phyloP scores from a whole-genome alignment of 2,888 invertebrate genomes.

The Cantharis lateralis region DNA sequence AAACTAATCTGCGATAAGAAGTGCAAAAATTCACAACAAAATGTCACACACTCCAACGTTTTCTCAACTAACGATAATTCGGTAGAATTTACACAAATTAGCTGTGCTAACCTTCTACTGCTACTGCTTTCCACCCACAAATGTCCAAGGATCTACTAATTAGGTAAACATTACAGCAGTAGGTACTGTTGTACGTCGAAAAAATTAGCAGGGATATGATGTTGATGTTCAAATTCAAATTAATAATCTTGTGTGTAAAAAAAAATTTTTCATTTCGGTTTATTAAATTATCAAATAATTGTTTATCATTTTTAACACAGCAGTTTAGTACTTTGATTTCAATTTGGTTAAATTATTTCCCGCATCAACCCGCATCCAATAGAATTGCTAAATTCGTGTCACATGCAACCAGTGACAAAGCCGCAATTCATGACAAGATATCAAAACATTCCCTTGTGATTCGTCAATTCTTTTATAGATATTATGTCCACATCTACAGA shows the following conservation, averaged over 20 bases:
- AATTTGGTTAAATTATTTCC: background rate
- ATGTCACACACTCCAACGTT: background rate
- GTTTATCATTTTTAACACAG: no score
- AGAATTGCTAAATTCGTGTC: background rate
- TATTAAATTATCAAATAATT: no score
- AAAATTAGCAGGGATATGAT: background rate
- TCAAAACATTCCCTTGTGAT: no score
- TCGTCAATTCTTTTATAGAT: no score
- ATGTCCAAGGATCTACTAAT: background rate
- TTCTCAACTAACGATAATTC: background rate
- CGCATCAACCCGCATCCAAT: background rate
- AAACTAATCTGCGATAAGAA: background rate
- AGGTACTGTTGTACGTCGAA: no score
- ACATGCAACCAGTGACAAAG: background rate
- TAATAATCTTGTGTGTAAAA: background rate
- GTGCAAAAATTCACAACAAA: background rate
- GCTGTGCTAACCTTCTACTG: background rate
- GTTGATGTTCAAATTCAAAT: no score
- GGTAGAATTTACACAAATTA: background rate
- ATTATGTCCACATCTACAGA: no score
- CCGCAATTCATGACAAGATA: slow-evolving; percentile 6
- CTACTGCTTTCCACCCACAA: background rate
- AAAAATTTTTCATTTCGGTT: no score
- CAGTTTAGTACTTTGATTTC: no score
- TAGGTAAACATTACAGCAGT: background rate